Evolutionary conservation across 2,888 invertebrate species (phyloP).

Genomic region (Lasius platythorax): DNA sequence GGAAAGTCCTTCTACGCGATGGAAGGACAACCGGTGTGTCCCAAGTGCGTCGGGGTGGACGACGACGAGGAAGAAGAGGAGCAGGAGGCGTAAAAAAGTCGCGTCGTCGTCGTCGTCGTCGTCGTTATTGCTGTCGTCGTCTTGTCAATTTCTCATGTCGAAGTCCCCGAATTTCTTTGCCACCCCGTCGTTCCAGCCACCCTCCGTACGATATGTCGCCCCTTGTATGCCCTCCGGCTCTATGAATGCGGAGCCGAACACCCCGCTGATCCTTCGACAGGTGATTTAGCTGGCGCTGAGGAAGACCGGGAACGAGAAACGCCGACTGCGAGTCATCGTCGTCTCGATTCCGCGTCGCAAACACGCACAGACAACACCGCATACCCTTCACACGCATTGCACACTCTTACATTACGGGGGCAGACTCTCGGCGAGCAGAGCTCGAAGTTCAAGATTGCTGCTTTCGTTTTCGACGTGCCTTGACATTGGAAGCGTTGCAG

Average conservation of each 20-base stretch:
- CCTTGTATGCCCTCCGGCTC: constrained; percentile 76
- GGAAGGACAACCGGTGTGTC: constrained; percentile 98
- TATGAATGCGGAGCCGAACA: constrained; percentile 76
- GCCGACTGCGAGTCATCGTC: constrained; percentile 19
- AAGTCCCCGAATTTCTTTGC: constrained; percentile 51
- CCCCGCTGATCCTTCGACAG: constrained; percentile 56
- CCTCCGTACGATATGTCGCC: constrained; percentile 35
- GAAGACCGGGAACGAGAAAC: constrained; percentile 1
- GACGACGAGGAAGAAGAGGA: constrained; percentile 91
- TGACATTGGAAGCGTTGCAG: constrained; percentile 4
- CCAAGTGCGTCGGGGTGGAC: constrained; percentile 96
- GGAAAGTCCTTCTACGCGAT: constrained; percentile 99
- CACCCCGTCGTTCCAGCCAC: constrained; percentile 12
- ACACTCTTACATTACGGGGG: not conserved
- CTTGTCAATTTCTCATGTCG: constrained; percentile 62
- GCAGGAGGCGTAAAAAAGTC: constrained; percentile 78
- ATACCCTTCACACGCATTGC: not conserved
- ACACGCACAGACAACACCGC: not conserved
- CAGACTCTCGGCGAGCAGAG: constrained; percentile 17
- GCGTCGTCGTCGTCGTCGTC: constrained; percentile 26
- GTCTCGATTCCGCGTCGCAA: constrained; percentile 31
- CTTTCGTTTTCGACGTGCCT: constrained; percentile 12
- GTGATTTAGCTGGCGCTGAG: constrained; percentile 56
- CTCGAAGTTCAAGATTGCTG: constrained; percentile 17
- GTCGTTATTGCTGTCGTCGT: constrained; percentile 31